Percentiles rank a stretch among this genome's conserved stretches.
Conservation (phyloP, 2,888 invertebrate species). For the Pyrochroa serraticornis region DNA sequence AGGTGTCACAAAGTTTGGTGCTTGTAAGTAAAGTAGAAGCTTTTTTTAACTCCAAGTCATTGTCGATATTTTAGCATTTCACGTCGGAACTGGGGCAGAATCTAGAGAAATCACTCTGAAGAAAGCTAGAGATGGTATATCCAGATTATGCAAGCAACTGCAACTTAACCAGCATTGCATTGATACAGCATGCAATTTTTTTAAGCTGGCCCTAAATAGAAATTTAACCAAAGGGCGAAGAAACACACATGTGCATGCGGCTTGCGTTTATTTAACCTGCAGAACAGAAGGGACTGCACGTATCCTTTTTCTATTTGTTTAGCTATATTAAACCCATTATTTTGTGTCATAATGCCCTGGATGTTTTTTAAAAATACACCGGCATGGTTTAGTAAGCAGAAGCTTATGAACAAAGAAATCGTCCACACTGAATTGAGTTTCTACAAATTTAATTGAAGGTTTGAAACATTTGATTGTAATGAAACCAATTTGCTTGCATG, state of each 20-base stretch:
- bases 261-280: slow-evolving; percentile 97
- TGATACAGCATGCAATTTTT: slow-evolving; percentile 92
- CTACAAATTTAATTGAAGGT: no score
- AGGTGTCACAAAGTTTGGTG: slow-evolving; percentile 80
- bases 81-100: slow-evolving; percentile 82
- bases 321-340: no score
- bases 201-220: slow-evolving; percentile 84
- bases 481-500: no score
- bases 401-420: no score
- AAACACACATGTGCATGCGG: slow-evolving; percentile 90
- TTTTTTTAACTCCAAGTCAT: background rate
- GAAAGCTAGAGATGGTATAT: slow-evolving; percentile 86
- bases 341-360: no score
- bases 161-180: slow-evolving; percentile 89
- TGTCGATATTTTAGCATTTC: slow-evolving; percentile 66
- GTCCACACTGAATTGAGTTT: no score
- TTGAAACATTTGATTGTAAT: no score
- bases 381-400: no score
- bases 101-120: slow-evolving; percentile 91
- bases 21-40: slow-evolving; percentile 59
- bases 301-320: slow-evolving; percentile 57
- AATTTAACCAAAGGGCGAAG: slow-evolving; percentile 91
- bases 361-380: no score
- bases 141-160: slow-evolving; percentile 84
- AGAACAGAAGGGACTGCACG: slow-evolving; percentile 93